phyloP scores from a whole-genome alignment of 35 echinoderm and acorn worm genomes.

The Apostichopus parvimensis region DNA sequence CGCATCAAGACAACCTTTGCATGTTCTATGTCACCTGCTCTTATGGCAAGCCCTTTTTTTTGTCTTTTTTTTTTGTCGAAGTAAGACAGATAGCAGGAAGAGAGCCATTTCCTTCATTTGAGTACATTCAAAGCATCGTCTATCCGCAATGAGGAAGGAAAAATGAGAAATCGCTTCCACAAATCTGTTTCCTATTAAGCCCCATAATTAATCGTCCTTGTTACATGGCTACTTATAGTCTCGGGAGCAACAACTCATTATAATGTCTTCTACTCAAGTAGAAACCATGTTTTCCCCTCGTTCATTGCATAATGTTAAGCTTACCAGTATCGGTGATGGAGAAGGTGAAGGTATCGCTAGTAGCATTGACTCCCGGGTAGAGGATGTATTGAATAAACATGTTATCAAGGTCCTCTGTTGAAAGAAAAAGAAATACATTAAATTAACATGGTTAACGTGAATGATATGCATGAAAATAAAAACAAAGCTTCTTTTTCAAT shows the following conservation, averaged over 20 bases:
- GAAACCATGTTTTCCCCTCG: too few relatives aligned
- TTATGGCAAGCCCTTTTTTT: too few relatives aligned
- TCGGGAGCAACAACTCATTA: background rate
- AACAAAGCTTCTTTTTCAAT: too few relatives aligned
- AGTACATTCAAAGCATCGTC: conserved; percentile 6
- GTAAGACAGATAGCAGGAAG: background rate
- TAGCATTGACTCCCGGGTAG: conserved; percentile 59
- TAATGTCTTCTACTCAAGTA: background rate
- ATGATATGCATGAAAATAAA: too few relatives aligned
- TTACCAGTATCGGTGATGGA: conserved; percentile 74
- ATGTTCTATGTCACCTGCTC: too few relatives aligned
- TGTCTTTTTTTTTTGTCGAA: background rate
- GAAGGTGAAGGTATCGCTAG: conserved; percentile 89
- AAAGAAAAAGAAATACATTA: background rate
- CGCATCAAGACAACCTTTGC: too few relatives aligned
- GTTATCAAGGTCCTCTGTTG: conserved; percentile 80
- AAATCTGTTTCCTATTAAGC: background rate
- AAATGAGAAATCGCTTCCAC: background rate
- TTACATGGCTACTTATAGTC: background rate
- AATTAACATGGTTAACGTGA: too few relatives aligned
- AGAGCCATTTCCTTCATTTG: background rate
- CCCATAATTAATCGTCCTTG: conserved; percentile 1
- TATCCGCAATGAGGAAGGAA: background rate
- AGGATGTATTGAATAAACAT: conserved; percentile 87
- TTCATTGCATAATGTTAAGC: background rate